phyloP scores from a whole-genome alignment of 2,113 vertebrate genomes.

The Caretta caretta region DNA sequence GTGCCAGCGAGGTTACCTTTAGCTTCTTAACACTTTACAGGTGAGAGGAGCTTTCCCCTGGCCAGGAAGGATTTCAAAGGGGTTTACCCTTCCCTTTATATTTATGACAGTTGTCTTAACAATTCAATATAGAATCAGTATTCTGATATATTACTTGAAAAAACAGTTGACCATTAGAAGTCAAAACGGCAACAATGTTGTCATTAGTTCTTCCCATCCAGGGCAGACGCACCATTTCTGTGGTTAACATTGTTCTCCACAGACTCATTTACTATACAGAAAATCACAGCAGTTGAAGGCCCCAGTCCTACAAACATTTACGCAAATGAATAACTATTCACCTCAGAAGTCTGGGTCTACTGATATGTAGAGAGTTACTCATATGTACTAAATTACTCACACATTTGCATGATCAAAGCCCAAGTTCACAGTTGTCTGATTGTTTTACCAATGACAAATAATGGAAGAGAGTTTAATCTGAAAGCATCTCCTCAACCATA shows the following conservation, averaged over 20 bases:
- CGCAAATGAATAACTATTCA: slow-evolving; percentile 2
- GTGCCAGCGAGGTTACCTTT: too few relatives aligned
- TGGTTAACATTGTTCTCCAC: neutral
- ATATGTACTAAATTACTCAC: neutral
- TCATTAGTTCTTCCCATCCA: slow-evolving; percentile 14
- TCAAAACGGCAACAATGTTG: neutral
- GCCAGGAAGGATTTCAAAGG: too few relatives aligned
- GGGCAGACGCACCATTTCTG: neutral
- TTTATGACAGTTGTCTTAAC: neutral
- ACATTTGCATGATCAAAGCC: neutral
- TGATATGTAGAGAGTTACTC: neutral
- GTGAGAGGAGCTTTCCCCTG: too few relatives aligned
- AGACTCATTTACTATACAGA: slow-evolving; percentile 18
- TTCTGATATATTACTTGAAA: neutral
- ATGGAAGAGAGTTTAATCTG: neutral
- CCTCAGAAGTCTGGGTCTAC: neutral
- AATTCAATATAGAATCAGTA: neutral
- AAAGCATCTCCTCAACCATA: neutral
- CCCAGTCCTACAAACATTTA: neutral
- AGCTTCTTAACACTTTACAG: too few relatives aligned
- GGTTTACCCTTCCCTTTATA: too few relatives aligned
- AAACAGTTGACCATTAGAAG: neutral
- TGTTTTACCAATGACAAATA: neutral
- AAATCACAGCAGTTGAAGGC: slow-evolving; percentile 33
- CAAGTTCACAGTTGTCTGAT: neutral